phyloP scores from a whole-genome alignment of 2,113 vertebrate species.

The Paralichthys olivaceus region DNA sequence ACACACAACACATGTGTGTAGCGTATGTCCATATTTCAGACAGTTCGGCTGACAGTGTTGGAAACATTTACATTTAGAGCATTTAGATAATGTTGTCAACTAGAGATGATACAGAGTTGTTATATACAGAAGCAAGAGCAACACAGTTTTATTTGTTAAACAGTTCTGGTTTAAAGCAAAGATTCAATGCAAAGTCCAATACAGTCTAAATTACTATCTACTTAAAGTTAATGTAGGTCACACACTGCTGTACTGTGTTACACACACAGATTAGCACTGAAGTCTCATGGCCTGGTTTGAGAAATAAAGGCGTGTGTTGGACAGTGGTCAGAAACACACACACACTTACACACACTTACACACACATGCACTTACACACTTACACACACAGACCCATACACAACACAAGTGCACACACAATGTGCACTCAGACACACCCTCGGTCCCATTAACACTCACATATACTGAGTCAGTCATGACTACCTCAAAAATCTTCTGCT shows the following conservation, averaged over 20 bases:
- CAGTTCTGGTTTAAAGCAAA: background rate
- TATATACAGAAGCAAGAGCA: no score
- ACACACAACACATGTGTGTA: background rate
- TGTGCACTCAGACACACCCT: constrained; percentile 23
- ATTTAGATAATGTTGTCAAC: constrained; percentile 11
- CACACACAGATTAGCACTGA: background rate
- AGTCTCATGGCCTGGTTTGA: constrained; percentile 3
- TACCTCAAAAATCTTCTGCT: constrained; percentile 48
- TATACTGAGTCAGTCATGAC: constrained; percentile 38
- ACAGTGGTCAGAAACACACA: constrained; percentile 1
- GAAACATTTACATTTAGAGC: background rate
- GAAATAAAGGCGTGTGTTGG: background rate
- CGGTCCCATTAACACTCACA: constrained; percentile 28
- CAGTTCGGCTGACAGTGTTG: constrained; percentile 13
- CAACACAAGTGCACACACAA: constrained; percentile 26
- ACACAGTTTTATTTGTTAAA: background rate
- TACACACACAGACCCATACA: background rate
- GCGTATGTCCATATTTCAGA: constrained; percentile 6
- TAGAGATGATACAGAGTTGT: background rate
- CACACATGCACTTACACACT: background rate
- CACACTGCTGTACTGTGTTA: constrained; percentile 2
- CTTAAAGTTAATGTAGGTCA: background rate
- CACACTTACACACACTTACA: background rate
- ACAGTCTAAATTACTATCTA: background rate
- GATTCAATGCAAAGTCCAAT: background rate